A percentile compares a stretch with the other conserved stretches of the same genome.
phyloP scores from a whole-genome alignment of 2,113 vertebrate genomes.

The Platysternon megacephalum region DNA sequence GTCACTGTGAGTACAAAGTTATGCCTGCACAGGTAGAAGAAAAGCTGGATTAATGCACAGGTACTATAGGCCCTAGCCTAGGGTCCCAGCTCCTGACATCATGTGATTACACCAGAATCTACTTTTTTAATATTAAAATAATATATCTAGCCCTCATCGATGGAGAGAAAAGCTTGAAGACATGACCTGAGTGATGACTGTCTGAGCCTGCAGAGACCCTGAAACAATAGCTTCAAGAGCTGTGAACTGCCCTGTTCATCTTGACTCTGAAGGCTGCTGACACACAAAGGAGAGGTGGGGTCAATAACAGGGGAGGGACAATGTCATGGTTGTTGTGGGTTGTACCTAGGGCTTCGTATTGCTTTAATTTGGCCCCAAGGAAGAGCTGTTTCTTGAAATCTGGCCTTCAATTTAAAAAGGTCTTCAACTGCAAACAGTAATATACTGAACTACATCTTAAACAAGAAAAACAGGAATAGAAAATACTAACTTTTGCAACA shows the following conservation, averaged over 20 bases:
- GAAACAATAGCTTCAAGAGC: background rate
- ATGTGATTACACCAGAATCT: constrained; percentile 28
- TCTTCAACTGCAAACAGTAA: background rate
- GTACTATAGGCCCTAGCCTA: background rate
- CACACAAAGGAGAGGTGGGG: background rate
- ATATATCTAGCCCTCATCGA: background rate
- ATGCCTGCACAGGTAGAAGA: background rate
- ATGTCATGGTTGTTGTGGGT: too few species aligned
- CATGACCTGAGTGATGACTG: background rate
- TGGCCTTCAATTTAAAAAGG: background rate
- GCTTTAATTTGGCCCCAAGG: background rate
- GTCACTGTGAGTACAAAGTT: constrained; percentile 10
- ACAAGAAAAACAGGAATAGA: background rate
- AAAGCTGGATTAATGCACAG: background rate
- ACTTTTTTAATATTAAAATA: background rate
- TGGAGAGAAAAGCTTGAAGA: background rate
- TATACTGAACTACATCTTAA: background rate
- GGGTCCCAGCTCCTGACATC: background rate
- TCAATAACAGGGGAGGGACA: too few species aligned
- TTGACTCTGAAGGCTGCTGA: background rate
- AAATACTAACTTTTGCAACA: background rate
- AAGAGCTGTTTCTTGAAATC: background rate
- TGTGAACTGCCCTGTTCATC: background rate
- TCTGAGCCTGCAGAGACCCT: background rate
- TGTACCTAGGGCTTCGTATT: too few species aligned